Base-by-base conservation (phyloP, 2,888 invertebrate genomes). In the Oscheius myriophilus region DNA sequence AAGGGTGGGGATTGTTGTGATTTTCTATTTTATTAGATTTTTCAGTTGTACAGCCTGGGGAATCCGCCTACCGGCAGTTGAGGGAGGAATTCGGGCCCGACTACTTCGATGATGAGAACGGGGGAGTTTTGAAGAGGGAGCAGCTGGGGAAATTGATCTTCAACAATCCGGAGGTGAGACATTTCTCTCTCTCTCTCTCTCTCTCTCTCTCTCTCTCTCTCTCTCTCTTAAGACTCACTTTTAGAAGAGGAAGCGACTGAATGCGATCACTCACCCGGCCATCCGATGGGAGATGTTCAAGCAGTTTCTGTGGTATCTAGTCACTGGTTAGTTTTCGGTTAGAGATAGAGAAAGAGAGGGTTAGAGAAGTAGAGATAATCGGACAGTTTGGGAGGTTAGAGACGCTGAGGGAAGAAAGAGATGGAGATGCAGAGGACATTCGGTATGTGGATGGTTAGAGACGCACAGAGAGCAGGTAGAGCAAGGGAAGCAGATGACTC, bases 31-130 rank as follows among this genome's bases (percentile, higher is more conserved):
- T 26, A 12, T 54, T 54, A 16, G 21, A 16, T 54, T 12, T 76
- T 81, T 54, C 62, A 83, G 84, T 84, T 18, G 84, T 84, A n/a
- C 62, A 79, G 45, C 84, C 84, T 9, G 84, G 84, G 25, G 72
- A 71, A 46, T 61, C 75, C 3, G 78, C 83, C 1, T 83, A 83
- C 65, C 52, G 58, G 2, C 53, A 70, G 55, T 67, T 84, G n/a
- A 70, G 84, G 12, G 66, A 58, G 2, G 82, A 78, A 54, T 85
- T 84, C 58, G 84, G 83, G 7, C 64, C 69, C 18, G 80, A 80
- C 41, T 84, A 69, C 58, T 85, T 84, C 58, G 82, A 83, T 61
- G 82, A 83, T 65, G 80, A 81, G 23, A 81, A 78, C 57, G 81
- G 77, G 39, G 83, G 82, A 39, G 67, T 70, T 26, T 66, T 84